Percentiles rank a stretch among this genome's conserved stretches.
phyloP scores from a whole-genome alignment of 2,113 vertebrate species.

The Pseudopipra pipra region DNA sequence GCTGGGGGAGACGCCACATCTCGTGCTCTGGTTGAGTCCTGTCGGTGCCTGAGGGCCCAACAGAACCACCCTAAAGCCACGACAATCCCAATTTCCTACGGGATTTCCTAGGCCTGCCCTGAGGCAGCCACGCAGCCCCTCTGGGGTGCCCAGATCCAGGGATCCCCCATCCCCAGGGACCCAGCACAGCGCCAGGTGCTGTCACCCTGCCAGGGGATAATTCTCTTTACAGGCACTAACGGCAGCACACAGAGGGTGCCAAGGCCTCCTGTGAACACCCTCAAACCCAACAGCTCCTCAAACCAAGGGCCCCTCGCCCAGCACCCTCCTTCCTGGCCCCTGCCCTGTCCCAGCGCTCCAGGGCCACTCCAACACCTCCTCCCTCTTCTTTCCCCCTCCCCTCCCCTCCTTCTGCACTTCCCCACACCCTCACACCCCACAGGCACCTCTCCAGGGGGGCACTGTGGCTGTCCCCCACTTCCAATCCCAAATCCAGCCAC shows the following conservation, averaged over 20 bases:
- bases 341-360: background rate
- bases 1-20: background rate
- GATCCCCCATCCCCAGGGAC: background rate
- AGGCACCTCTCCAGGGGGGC: background rate
- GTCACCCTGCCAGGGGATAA: background rate
- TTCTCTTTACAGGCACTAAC: background rate
- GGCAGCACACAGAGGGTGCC: background rate
- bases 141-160: rapidly evolving
- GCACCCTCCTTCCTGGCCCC: background rate
- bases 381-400: background rate
- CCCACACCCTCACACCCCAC: background rate
- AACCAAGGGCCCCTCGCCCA: background rate
- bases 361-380: background rate
- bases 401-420: background rate
- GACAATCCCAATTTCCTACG: background rate
- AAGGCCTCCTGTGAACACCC: background rate
- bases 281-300: background rate
- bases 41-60: background rate
- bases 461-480: background rate
- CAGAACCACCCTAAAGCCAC: background rate
- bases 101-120: rapidly evolving
- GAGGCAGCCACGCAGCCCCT: background rate
- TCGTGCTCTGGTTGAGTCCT: background rate
- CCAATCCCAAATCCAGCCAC: background rate
- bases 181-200: background rate